Percentiles rank a stretch among this genome's conserved stretches.
phyloP scores from a whole-genome alignment of 2,113 vertebrate genomes.

The Parus major region DNA sequence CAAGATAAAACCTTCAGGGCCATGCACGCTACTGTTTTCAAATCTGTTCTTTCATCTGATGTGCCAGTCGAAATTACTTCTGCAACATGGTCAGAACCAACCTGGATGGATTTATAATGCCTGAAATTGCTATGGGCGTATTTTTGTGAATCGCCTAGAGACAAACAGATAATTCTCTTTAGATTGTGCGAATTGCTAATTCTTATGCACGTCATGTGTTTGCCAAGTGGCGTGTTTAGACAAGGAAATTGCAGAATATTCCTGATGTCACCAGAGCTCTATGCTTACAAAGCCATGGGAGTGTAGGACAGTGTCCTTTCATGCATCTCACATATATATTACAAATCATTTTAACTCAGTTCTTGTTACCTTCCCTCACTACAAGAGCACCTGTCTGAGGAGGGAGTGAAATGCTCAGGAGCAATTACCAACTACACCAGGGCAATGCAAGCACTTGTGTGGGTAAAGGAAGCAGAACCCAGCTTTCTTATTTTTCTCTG shows the following conservation, averaged over 20 bases:
- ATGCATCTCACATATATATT: neutral
- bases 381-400: neutral
- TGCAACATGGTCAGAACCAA: conserved; percentile 75
- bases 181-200: conserved; percentile 49
- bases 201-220: conserved; percentile 58
- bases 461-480: neutral
- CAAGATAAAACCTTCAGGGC: conserved; percentile 75
- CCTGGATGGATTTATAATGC: conserved; percentile 69
- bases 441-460: neutral
- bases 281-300: neutral
- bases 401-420: neutral
- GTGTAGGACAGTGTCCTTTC: neutral
- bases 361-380: neutral
- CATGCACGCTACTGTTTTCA: conserved; percentile 73
- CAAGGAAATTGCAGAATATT: conserved; percentile 60
- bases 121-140: conserved; percentile 59
- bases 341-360: neutral
- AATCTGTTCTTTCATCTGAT: conserved; percentile 78
- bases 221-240: conserved; percentile 65
- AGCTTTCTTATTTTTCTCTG: conserved; percentile 26
- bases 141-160: conserved; percentile 70
- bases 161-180: conserved; percentile 66
- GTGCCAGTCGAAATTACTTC: conserved; percentile 76
- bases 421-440: neutral
- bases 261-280: neutral